Evolutionary conservation across 2,113 vertebrate species (phyloP), one percentile per base, ranked within the genome.

Genomic region (Phyllostomus discolor): DNA sequence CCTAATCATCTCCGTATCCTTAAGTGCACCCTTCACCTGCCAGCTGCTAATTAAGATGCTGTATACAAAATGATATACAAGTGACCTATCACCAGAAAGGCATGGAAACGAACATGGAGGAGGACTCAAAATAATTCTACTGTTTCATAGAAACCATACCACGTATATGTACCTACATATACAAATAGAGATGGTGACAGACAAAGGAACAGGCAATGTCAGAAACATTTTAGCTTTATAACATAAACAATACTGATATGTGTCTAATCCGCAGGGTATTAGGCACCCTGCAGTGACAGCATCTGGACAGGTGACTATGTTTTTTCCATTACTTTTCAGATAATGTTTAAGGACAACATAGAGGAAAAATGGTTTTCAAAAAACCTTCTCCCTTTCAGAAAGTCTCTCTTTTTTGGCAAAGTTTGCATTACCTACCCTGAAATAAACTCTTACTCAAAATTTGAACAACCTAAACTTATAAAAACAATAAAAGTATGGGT

Each of bases 371-470:
- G 20, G 10, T 86, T 66, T 95, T 57, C 7, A 64, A 87, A 62
- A 59, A 59, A 41, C 15, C 7, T 73, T n/a, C 31, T 41, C 17
- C 22, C 26, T 64, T 59, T 38, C 33, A 89, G 50, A 73, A 70
- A 38, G 24, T 62, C 59, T 72, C 6, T 48, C 19, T 62, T 79
- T 84, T 83, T 62, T 67, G 62, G 33, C 20, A 88, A 95, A 94
- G 48, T 16, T 6, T 76, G 24, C 28, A 67, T 48, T 93, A 83
- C 7, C 1, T 52, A 24, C 17, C 11, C n/a, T 8, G 10, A 83
- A 94, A 90, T 94, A 76, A 96, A 90, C 90, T 83, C 64, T 59
- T 50, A 83, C 24, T 83, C 43, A 94, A 94, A 95, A 73, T 82
- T 62, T 95, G 54, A 93, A 90, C 28, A 64, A 78, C 14, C 7